These are phyloP conservation scores for Cheilosia variabilis DNA, from an alignment of 2,888 invertebrate species.

Conservation along the genomic window DNA sequence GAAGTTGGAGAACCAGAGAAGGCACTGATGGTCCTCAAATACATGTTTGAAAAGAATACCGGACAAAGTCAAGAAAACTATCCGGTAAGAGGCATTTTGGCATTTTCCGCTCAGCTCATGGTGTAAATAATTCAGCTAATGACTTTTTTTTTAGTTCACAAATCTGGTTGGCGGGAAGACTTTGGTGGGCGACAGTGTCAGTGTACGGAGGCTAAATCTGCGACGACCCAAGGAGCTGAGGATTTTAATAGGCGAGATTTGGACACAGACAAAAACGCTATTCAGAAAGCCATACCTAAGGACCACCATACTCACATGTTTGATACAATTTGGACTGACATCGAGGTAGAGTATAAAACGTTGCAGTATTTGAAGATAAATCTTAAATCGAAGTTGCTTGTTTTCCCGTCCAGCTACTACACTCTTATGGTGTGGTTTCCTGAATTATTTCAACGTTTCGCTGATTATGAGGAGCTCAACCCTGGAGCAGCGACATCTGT, in stretches of 20 bases:
- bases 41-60: conserved; percentile 89
- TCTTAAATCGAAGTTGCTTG: no score
- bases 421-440: conserved; percentile 97
- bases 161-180: conserved; percentile 87
- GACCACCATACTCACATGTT: conserved; percentile 90
- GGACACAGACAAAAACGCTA: conserved; percentile 89
- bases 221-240: conserved; percentile 90
- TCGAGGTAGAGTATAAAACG: conserved; percentile 85
- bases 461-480: conserved; percentile 88
- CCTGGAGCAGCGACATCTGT: conserved; percentile 89
- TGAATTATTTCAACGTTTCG: conserved; percentile 93
- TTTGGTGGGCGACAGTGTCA: conserved; percentile 78
- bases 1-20: conserved; percentile 92
- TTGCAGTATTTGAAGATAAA: not conserved
- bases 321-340: conserved; percentile 92
- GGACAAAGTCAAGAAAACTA: conserved; percentile 88
- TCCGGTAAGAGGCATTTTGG: conserved; percentile 85
- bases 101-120: not conserved
- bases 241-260: conserved; percentile 88
- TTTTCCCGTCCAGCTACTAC: conserved; percentile 88
- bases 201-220: conserved; percentile 88
- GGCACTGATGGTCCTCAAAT: conserved; percentile 88
- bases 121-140: no score
- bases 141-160: conserved; percentile 85
- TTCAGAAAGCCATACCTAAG: conserved; percentile 90